Evolutionary conservation across 1,140 invertebrate species (phyloP), one percentile per base, ranked within the genome.

Genomic region (Ips nitidus): DNA sequence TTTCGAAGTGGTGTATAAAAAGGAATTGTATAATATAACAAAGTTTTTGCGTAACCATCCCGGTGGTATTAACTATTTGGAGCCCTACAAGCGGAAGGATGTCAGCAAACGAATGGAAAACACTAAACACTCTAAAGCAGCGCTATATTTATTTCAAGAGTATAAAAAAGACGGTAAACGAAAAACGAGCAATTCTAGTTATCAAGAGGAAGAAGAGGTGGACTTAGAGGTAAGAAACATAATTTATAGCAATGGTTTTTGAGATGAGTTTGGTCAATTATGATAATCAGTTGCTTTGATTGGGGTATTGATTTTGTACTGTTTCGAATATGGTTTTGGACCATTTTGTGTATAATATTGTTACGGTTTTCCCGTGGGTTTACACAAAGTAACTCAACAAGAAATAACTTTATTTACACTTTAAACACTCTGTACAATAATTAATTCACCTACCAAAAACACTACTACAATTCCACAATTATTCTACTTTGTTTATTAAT

Each of bases 31-130:
- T 76, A 82, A 89, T 63, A 81, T 89, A 65, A 76, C 80, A 43
- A 71, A 79, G 22, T 89, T 90, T 65, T 71, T 89, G 8, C 82
- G 80, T 38, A 83, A 87, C 71, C 88, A 90, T 76, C 88, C 88
- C 0, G 88, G 88, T 0, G 88, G 88, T 1, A 78, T 81, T 37
- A 87, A 86, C 66, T 85, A 84, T 1, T 75, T 89, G 2, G 73
- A 78, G 66, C 77, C 77, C 2, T 87, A 80, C 63, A 81, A 82
- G 70, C 82, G 83, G 37, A 83, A 81, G 74, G 83, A 83, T 52
- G 76, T 89, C 3, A 75, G 81, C 22, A 74, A 82, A 8, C 82
- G 81, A 7, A 84, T 89, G 81, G 72, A 75, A 38, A 74, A 82
- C 39, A 84, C 83, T 36, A 80, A 84, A 4, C 88, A 89, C 74